Percentiles rank a stretch among this genome's conserved stretches.
Conservation (phyloP, 1,140 invertebrate genomes). For the Drosophila lini region DNA sequence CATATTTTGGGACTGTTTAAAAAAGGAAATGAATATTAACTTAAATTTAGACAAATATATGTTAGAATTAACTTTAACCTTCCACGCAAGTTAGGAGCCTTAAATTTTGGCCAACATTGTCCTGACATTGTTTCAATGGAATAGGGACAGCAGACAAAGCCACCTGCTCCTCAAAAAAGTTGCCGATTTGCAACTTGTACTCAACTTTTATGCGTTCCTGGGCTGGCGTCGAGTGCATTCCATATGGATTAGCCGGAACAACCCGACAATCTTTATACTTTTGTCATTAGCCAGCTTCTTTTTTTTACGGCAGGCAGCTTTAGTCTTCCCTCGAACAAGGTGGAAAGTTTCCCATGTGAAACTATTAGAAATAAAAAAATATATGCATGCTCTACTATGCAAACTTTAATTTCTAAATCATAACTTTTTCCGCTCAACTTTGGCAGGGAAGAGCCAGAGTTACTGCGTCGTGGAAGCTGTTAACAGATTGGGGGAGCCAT, state of each 20-base stretch:
- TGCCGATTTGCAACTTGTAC: constrained; percentile 29
- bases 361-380: constrained; percentile 22
- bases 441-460: constrained; percentile 13
- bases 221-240: constrained; percentile 29
- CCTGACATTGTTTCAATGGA: not conserved
- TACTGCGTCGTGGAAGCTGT: constrained; percentile 13
- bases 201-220: constrained; percentile 37
- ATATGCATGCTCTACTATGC: constrained; percentile 35
- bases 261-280: constrained; percentile 63
- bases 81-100: too few species aligned
- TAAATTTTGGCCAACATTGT: constrained; percentile 4
- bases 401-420: constrained; percentile 79
- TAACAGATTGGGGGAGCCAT: constrained; percentile 32
- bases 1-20: not conserved
- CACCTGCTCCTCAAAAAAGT: constrained; percentile 48
- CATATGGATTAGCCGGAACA: constrained; percentile 63
- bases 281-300: constrained; percentile 65
- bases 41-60: not conserved
- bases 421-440: constrained; percentile 69
- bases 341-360: constrained; percentile 47
- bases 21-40: not conserved
- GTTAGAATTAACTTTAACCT: too few species aligned
- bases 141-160: not conserved
- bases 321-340: not conserved
- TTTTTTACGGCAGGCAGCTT: constrained; percentile 31